Evolutionary conservation across 2,797 vertebrate genomes (phyloP).

Genomic region (Anguilla anguilla): DNA sequence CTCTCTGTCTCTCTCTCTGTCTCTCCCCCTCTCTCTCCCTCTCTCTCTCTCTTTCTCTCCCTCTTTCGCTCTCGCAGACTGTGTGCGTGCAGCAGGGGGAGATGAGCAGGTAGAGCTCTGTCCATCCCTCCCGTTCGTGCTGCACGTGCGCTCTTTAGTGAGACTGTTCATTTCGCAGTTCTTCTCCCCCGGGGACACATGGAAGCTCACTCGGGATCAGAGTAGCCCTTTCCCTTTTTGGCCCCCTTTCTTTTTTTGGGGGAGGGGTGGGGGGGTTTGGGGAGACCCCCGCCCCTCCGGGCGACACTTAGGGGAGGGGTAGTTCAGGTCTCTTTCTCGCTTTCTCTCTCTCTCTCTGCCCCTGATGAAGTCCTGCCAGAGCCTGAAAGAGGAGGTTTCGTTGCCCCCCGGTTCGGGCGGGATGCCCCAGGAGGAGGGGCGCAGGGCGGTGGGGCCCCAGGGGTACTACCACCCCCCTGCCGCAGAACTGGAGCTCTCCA

Average conservation of each 20-base stretch:
- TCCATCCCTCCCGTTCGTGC: background rate
- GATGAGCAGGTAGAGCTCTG: background rate
- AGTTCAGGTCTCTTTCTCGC: constrained; percentile 47
- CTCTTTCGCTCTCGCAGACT: background rate
- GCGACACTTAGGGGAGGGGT: constrained; percentile 8
- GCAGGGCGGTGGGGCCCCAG: constrained; percentile 77
- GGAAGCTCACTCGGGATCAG: constrained; percentile 27
- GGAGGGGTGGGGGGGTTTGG: constrained; percentile 16
- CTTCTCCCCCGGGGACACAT: constrained; percentile 17
- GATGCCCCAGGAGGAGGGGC: constrained; percentile 91
- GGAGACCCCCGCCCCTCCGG: constrained; percentile 31
- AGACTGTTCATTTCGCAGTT: background rate
- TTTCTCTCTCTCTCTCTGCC: constrained; percentile 58
- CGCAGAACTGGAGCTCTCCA: constrained; percentile 86
- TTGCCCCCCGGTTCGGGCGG: constrained; percentile 69
- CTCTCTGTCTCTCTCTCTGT: too few relatives aligned
- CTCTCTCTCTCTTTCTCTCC: background rate
- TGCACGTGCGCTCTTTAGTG: background rate
- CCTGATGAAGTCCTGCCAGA: constrained; percentile 80
- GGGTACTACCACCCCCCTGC: constrained; percentile 81
- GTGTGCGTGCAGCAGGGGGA: background rate
- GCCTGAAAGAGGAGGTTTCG: constrained; percentile 82
- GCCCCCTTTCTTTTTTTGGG: constrained; percentile 12
- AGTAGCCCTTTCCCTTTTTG: constrained; percentile 23
- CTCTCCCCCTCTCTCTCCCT: too few relatives aligned